Conservation (phyloP, 2,797 vertebrate genomes). For the Pipistrellus pygmaeus region DNA sequence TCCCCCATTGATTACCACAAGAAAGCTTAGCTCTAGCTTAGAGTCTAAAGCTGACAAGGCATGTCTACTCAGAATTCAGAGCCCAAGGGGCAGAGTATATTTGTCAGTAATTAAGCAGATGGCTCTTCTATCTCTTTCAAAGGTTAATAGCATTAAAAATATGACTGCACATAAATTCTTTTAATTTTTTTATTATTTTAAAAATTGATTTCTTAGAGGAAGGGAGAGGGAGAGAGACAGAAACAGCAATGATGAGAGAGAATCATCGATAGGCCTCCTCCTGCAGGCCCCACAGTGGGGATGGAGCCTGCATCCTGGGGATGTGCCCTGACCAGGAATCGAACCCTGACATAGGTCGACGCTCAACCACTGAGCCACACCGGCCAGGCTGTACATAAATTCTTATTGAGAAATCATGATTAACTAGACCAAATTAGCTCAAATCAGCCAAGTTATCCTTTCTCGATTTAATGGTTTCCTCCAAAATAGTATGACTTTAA, state of each 20-base stretch:
- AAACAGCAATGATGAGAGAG: too few relatives aligned
- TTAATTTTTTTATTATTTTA: too few relatives aligned
- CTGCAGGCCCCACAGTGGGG: too few relatives aligned
- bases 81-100: not conserved
- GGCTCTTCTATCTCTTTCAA: constrained; percentile 49
- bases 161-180: constrained; percentile 43
- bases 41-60: not conserved
- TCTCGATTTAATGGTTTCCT: constrained; percentile 9
- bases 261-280: too few relatives aligned
- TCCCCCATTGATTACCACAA: not conserved
- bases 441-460: constrained; percentile 3
- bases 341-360: too few relatives aligned
- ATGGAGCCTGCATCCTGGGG: too few relatives aligned
- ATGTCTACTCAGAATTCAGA: not conserved
- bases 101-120: constrained; percentile 32
- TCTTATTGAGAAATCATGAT: constrained; percentile 53
- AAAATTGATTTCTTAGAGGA: too few relatives aligned
- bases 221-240: too few relatives aligned
- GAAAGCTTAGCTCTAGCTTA: not conserved
- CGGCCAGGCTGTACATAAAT: not conserved
- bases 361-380: too few relatives aligned
- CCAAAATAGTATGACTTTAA: constrained; percentile 33
- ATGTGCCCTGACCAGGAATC: too few relatives aligned
- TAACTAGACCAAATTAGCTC: constrained; percentile 17
- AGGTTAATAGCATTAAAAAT: constrained; percentile 61